Base-by-base conservation (phyloP, 2,888 invertebrate genomes). In the Anticlea derivata region DNA sequence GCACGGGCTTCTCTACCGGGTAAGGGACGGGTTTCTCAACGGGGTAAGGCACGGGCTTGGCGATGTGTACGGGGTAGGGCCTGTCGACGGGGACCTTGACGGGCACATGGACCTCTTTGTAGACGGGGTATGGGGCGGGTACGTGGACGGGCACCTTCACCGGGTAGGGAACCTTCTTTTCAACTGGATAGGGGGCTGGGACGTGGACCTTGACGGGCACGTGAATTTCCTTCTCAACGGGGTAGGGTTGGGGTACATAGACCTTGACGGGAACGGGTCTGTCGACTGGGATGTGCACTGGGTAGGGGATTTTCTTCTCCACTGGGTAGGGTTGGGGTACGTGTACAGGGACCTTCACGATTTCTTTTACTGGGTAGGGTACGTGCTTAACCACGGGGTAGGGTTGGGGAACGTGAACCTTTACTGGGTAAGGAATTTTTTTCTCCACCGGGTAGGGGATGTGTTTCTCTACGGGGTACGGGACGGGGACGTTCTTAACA, bases 241-340 rank as follows among this genome's bases (percentile, higher is more conserved):
- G 92, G 80, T 92, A 92, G 47, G 92, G 92, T 60, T 91, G 86
- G 56, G 93, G 92, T 12, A 92, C 92, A 78, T 81, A 92, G 1
- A 92, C 92, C 60, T 92, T 91, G 59, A 85, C 84, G 63, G 91
- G 91, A 5, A 78, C 75, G 17, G 91, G 91, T 68, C 91, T 91
- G 74, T 91, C 91, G 60, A 91, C 90, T 6, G 73, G 91, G 1
- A 91, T 88, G 57, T 91, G 91, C 1, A 91, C 91, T 44, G 91
- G 92, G 82, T 89, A 89, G 24, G 92, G 93, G 23, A 92, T 80
- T 59, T 91, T 90, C 74, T 92, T 92, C 55, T 93, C 93, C 12
- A 94, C 94, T 17, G 94, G 94, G 85, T 94, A 94, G 38, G 94
- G 95, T 54, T 93, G 92, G 22, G 94, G 94, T 40, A 93, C 93